These are phyloP conservation scores for Ceramica pisi DNA, from an alignment of 2,888 invertebrate genomes.

Conservation along the genomic window DNA sequence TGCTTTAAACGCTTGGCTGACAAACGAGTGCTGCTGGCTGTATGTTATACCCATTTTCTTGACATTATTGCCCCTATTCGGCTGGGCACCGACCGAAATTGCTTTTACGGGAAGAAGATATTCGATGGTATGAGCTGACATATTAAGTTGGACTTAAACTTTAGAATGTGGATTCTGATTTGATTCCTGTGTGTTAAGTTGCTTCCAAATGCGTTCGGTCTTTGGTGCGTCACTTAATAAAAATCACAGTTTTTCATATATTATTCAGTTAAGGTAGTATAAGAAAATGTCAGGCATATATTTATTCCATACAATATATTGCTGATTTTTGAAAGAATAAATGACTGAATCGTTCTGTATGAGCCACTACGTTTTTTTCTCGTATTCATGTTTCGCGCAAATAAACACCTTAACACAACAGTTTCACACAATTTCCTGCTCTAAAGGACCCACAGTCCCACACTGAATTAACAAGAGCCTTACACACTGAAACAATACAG, in stretches of 20 bases:
- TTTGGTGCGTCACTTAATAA: not conserved
- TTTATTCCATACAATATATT: too few relatives aligned
- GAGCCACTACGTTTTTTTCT: too few relatives aligned
- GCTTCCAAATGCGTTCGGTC: not conserved
- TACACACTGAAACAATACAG: not conserved
- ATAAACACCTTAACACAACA: too few relatives aligned
- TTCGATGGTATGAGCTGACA: slow-evolving; percentile 5
- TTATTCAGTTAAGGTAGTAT: too few relatives aligned
- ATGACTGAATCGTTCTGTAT: too few relatives aligned
- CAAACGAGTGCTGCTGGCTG: slow-evolving; percentile 8
- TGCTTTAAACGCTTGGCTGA: not conserved
- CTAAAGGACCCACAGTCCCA: not conserved
- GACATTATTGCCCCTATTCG: slow-evolving; percentile 33
- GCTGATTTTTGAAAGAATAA: too few relatives aligned
- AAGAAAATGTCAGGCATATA: too few relatives aligned
- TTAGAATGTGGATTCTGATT: not conserved
- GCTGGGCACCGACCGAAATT: slow-evolving; percentile 28
- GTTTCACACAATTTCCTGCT: not conserved
- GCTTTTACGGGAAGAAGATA: slow-evolving; percentile 29
- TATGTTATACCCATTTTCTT: slow-evolving; percentile 30
- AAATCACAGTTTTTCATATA: too few relatives aligned
- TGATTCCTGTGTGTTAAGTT: too few relatives aligned
- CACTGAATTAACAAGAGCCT: not conserved
- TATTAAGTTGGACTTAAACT: slow-evolving; percentile 10
- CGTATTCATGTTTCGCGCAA: too few relatives aligned